Conservation (phyloP, 2,888 invertebrate species). For the Amorpha juglandis region DNA sequence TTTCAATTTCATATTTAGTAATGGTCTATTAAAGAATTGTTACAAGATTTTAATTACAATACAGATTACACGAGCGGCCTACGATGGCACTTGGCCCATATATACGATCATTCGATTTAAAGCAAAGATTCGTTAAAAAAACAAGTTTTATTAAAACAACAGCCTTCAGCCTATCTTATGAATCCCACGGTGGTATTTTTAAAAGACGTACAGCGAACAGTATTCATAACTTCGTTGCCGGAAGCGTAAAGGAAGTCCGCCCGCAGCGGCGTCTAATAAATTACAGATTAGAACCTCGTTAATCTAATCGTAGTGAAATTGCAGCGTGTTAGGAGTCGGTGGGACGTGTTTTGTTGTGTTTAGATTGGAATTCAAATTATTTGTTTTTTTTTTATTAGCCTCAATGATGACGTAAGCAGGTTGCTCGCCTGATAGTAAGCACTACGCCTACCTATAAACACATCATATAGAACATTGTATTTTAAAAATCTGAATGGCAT, state of each 20-base stretch:
- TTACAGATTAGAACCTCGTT: slow-evolving; percentile 79
- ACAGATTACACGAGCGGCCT: too few relatives aligned
- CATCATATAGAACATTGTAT: too few relatives aligned
- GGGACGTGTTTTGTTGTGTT: neutral
- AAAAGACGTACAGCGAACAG: slow-evolving; percentile 24
- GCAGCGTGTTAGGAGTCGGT: neutral
- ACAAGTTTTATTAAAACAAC: neutral
- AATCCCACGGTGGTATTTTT: neutral
- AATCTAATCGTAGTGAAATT: slow-evolving; percentile 58
- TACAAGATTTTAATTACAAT: too few relatives aligned
- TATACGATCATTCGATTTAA: too few relatives aligned
- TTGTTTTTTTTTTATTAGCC: too few relatives aligned
- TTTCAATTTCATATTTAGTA: too few relatives aligned
- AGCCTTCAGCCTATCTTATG: neutral
- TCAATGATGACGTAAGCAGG: too few relatives aligned
- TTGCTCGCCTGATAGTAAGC: neutral
- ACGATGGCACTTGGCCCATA: too few relatives aligned
- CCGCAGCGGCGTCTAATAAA: slow-evolving; percentile 59
- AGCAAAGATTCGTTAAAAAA: too few relatives aligned
- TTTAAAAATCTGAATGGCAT: too few relatives aligned
- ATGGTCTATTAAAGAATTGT: too few relatives aligned
- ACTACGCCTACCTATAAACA: too few relatives aligned
- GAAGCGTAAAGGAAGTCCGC: slow-evolving; percentile 64
- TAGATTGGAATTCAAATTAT: neutral
- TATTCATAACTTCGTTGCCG: slow-evolving; percentile 55